Evolutionary conservation across 1,140 invertebrate species (phyloP).

Genomic region (Lasioglossum baleicum): DNA sequence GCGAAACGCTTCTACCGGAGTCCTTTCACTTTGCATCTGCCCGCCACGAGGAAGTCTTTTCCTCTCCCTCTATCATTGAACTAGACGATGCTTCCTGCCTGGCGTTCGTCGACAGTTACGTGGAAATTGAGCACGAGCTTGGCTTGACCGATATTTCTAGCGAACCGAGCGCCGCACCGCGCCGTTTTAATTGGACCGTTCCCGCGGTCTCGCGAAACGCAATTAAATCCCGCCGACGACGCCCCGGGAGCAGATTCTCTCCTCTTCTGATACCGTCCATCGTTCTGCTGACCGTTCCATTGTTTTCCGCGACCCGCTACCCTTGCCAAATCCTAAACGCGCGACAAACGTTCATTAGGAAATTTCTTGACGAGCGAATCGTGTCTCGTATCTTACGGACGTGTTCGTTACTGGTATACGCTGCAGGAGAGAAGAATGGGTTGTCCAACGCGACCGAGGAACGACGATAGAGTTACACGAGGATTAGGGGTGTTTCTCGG

Average conservation of each 20-base stretch:
- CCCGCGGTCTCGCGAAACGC: neutral
- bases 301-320: no score
- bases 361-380: no score
- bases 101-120: conserved; percentile 15
- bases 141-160: conserved; percentile 37
- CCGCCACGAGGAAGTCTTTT: conserved; percentile 42
- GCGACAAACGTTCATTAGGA: no score
- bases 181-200: conserved; percentile 8
- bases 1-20: neutral
- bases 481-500: no score
- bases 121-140: conserved; percentile 38
- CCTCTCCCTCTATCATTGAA: neutral
- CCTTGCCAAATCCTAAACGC: no score
- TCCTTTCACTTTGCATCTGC: conserved; percentile 57
- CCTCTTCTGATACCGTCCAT: no score
- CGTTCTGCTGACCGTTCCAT: no score
- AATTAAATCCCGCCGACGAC: conserved; percentile 4
- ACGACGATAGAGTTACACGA: no score
- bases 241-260: neutral
- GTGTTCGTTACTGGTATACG: no score
- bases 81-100: conserved; percentile 44
- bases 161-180: neutral
- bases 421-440: no score
- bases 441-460: no score
- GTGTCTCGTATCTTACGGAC: no score